These are phyloP conservation scores for Pandemis corylana DNA, from an alignment of 2,888 invertebrate genomes.

Conservation along the genomic window DNA sequence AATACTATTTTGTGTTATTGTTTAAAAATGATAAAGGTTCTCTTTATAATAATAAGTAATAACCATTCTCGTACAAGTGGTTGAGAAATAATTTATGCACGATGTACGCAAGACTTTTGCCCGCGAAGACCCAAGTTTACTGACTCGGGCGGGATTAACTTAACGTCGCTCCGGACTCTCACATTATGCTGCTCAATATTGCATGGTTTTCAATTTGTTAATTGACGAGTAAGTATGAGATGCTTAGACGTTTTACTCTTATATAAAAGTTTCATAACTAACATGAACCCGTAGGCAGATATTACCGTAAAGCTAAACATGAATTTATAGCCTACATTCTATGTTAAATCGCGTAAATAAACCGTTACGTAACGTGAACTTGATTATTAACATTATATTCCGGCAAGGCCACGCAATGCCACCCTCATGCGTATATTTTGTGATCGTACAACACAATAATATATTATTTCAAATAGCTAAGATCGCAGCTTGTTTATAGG, in stretches of 20 bases:
- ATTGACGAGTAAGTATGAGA: constrained; percentile 52
- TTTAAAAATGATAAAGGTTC: not conserved
- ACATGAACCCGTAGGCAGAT: not conserved
- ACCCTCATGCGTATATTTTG: constrained; percentile 18
- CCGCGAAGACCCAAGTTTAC: constrained; percentile 36
- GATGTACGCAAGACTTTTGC: constrained; percentile 38
- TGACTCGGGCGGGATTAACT: constrained; percentile 47
- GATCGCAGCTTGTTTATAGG: constrained; percentile 26
- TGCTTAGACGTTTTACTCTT: not conserved
- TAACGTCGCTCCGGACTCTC: constrained; percentile 56
- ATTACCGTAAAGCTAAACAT: not conserved
- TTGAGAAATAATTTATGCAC: constrained; percentile 38
- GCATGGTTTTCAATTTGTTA: constrained; percentile 47
- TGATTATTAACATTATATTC: constrained; percentile 26
- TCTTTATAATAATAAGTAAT: constrained; percentile 22
- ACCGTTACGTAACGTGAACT: constrained; percentile 29
- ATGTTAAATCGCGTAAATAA: constrained; percentile 20
- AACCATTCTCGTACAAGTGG: constrained; percentile 29
- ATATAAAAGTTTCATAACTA: constrained; percentile 4
- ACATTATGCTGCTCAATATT: constrained; percentile 67
- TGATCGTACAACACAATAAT: constrained; percentile 20
- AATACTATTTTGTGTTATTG: not conserved
- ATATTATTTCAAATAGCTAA: constrained; percentile 18
- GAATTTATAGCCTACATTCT: constrained; percentile 8
- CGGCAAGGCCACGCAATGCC: constrained; percentile 23